Base-by-base conservation (phyloP, 1,140 invertebrate genomes). In the Drosophila pseudoananassae region DNA sequence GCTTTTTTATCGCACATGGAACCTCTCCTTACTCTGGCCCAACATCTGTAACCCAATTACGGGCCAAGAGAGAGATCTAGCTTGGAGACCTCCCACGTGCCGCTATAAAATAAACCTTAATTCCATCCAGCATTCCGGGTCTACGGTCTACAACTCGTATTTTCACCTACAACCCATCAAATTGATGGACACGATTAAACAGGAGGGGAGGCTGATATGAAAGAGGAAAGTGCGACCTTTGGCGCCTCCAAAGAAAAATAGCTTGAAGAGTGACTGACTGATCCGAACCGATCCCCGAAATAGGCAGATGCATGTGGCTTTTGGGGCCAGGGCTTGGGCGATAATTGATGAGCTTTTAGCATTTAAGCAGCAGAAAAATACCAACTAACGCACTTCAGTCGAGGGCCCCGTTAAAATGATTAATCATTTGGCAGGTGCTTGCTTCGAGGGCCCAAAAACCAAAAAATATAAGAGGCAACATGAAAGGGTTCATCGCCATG, bases 301-400 rank as follows among this genome's bases (percentile, higher is more conserved):
- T 64, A 78, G 76, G 69, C 79, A 84, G 84, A 89, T 89, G 83
- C 76, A 83, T 59, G 58, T 50, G 66, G 45, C 71, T 57, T 63
- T 52, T 43, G 40, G 40, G 40, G n/a, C 15, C 15, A 15, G 40
- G 40, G 40, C 40, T 43, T 29, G 58, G 40, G 55, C 31, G 64
- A 76, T 88, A 88, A 88, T 88, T 88, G 83, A 88, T 88, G 83
- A 89, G 83, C 84, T 88, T 88, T 88, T 88, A 88, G 83, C 76
- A 88, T 88, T 88, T 70, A 73, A 79, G 60, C 72, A 66, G 65
- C 76, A 65, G 57, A 58, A 68, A 36, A 59, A 63, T 29, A 69
- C 57, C 59, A 66, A 73, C 76, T 74, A 72, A 78, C 58, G 74
- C 74, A 81, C 58, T 69, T 58, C 64, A 76, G 60, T 40, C 61